Evolutionary conservation across 2,113 vertebrate species (phyloP).

Genomic region (Centropus unirufus): DNA sequence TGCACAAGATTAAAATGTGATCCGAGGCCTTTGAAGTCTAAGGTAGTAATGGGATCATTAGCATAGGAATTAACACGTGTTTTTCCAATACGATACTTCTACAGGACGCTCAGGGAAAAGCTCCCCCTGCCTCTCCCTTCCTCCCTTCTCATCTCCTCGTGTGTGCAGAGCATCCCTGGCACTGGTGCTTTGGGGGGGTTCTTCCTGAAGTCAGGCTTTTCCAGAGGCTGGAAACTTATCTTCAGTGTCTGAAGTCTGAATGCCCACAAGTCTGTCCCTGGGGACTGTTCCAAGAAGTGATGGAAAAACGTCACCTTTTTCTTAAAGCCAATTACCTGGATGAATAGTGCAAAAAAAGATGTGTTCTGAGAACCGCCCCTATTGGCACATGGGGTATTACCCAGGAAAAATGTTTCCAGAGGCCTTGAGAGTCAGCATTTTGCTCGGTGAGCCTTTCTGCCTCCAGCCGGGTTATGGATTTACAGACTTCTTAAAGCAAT

Average conservation of each 20-base stretch:
- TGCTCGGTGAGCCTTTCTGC: neutral
- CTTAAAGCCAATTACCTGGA: neutral
- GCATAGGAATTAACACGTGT: slow-evolving; percentile 1
- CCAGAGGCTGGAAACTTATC: neutral
- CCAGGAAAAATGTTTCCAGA: neutral
- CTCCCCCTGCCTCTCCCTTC: neutral
- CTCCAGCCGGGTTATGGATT: accelerated
- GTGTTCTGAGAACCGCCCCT: neutral
- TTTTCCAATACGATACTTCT: neutral
- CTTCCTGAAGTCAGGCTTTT: neutral
- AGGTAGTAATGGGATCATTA: slow-evolving; percentile 42
- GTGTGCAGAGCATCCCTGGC: accelerated
- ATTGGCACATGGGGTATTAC: neutral
- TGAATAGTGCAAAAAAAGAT: accelerated
- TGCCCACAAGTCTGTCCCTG: neutral
- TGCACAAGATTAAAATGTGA: slow-evolving; percentile 38
- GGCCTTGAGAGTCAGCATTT: neutral
- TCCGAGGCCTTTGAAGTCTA: slow-evolving; percentile 45
- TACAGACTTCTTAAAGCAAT: neutral
- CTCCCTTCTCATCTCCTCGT: neutral
- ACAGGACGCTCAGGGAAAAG: neutral
- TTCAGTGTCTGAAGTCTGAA: neutral
- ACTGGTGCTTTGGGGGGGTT: neutral
- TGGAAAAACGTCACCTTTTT: neutral
- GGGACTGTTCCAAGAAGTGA: neutral